Evolutionary conservation across 2,888 invertebrate species (phyloP), one percentile per base, ranked within the genome.

Genomic region (Hypolimnas misippus): DNA sequence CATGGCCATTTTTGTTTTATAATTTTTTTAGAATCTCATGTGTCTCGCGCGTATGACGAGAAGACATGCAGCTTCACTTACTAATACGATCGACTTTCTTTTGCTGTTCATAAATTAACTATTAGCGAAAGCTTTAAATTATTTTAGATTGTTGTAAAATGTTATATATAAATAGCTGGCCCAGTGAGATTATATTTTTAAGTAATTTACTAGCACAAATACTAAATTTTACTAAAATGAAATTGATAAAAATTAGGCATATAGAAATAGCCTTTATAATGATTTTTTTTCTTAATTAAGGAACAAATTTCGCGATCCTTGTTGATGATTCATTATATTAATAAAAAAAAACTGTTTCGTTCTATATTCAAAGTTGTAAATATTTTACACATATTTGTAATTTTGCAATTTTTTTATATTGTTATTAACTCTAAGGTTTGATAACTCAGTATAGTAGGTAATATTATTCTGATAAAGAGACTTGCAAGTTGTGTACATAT

Each of bases 401-500:
- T 89, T 86, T 89, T 87, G 81, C 84, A 84, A 84, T 84, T 83
- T 82, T 38, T 65, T 82, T 81, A 75, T 84, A 81, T 86, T 84
- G 79, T 79, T 78, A 76, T 84, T 85, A 84, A 88, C 79, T 81
- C 63, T 87, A 89, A 86, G 88, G 82, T 88, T 90, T 89, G 85
- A 85, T 79, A 82, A 84, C 79, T 81, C 69, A 66, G 69, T 83
- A 73, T 78, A 76, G 81, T 84, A 81, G 82, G 78, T 84, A 81
- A 83, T 83, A 82, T 84, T 82, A 82, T 84, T 84, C 83, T 83
- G 79, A 86, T 84, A 75, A 87, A 82, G 88, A 88, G 89, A 91
- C 90, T 89, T 87, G 83, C 84, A 86, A 85, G 83, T 84, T 87
- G 78, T 91, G 92, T 91, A 91, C 88, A 92, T 92, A 91, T 90